phyloP scores from a whole-genome alignment of 2,888 invertebrate species.

The Nomada fabriciana region DNA sequence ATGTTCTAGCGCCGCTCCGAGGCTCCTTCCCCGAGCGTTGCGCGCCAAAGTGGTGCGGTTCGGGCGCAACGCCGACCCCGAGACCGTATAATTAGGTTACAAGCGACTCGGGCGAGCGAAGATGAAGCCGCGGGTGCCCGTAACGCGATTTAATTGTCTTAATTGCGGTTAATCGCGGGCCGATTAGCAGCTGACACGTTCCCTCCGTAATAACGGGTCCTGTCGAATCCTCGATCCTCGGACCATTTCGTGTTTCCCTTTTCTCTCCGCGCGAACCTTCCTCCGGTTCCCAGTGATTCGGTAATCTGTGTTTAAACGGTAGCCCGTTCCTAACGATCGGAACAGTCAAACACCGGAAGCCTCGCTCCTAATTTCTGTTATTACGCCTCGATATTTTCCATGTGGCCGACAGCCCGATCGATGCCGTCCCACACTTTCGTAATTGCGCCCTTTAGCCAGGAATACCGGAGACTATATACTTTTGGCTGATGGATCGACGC shows the following conservation, averaged over 20 bases:
- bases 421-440: slow-evolving; percentile 41
- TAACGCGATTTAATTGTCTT: slow-evolving; percentile 50
- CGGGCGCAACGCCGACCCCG: too few species aligned
- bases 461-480: background rate
- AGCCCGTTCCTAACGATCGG: slow-evolving; percentile 62
- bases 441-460: slow-evolving; percentile 51
- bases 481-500: slow-evolving; percentile 24
- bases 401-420: slow-evolving; percentile 49
- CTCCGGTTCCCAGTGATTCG: slow-evolving; percentile 40
- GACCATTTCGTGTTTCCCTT: slow-evolving; percentile 3
- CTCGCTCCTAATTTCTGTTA: slow-evolving; percentile 67
- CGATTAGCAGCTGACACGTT: slow-evolving; percentile 57
- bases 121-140: background rate
- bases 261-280: background rate
- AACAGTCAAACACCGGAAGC: slow-evolving; percentile 64
- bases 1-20: background rate
- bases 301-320: slow-evolving; percentile 68
- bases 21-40: background rate
- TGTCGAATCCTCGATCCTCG: slow-evolving; percentile 24
- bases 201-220: slow-evolving; percentile 62
- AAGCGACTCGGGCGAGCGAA: too few species aligned
- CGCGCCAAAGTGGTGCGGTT: background rate
- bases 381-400: slow-evolving; percentile 62
- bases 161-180: slow-evolving; percentile 57
- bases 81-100: slow-evolving; percentile 3